Conservation (phyloP, 2,888 invertebrate species). For the Patella pellucida region DNA sequence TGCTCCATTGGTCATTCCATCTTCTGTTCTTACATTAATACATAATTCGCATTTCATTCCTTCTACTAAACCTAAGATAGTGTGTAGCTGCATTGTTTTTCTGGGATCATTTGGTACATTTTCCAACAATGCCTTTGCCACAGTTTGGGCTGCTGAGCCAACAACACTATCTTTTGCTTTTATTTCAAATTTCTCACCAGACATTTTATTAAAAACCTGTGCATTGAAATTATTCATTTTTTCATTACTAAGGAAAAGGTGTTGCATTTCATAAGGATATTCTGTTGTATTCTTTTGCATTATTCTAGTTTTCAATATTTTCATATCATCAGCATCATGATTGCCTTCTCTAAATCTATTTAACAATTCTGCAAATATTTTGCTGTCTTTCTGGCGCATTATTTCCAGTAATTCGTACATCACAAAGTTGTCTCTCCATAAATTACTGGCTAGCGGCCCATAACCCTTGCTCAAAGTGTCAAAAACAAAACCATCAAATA, state of each 20-base stretch:
- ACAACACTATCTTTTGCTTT: conserved; percentile 33
- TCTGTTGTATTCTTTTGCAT: conserved; percentile 12
- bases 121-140: conserved; percentile 25
- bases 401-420: conserved; percentile 39
- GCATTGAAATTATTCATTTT: conserved; percentile 30
- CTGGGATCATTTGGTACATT: conserved; percentile 16
- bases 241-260: conserved; percentile 37
- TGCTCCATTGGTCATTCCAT: conserved; percentile 44
- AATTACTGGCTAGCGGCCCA: conserved; percentile 33
- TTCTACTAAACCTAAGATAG: conserved; percentile 20
- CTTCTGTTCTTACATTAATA: conserved; percentile 35
- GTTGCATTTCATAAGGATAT: conserved; percentile 29
- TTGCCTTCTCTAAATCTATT: conserved; percentile 41
- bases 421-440: conserved; percentile 37
- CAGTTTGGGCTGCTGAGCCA: conserved; percentile 17
- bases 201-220: conserved; percentile 10
- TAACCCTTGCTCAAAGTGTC: conserved; percentile 22
- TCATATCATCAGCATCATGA: conserved; percentile 29
- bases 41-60: conserved; percentile 33
- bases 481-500: conserved; percentile 33
- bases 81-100: conserved; percentile 27
- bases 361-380: conserved; percentile 39
- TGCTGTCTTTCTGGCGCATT: conserved; percentile 40
- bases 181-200: conserved; percentile 19
- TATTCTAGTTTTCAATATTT: conserved; percentile 23